A percentile compares a stretch with the other conserved stretches of the same genome.
These are phyloP conservation scores for Atopsyche davidsoni DNA, from an alignment of 1,140 invertebrate genomes.

Conservation along the genomic window DNA sequence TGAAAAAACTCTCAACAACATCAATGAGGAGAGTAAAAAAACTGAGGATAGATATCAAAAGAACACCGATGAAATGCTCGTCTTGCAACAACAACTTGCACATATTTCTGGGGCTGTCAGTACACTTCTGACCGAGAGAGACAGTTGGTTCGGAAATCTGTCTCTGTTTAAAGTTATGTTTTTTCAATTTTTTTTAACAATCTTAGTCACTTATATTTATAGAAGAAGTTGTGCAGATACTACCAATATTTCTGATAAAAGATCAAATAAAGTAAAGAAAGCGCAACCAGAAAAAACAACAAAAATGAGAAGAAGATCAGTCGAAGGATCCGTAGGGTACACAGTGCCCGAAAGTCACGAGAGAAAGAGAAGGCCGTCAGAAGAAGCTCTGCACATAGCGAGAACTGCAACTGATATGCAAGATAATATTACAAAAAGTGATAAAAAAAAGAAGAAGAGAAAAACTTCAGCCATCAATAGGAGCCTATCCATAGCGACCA, in stretches of 20 bases:
- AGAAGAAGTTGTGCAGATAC: slow-evolving; percentile 10
- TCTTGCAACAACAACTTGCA: slow-evolving; percentile 55
- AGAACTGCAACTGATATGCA: slow-evolving; percentile 3
- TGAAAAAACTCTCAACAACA: slow-evolving; percentile 69
- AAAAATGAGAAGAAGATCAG: slow-evolving; percentile 19
- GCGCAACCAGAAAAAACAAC: slow-evolving; percentile 1
- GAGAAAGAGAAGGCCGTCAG: slow-evolving; percentile 14
- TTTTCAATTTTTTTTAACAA: slow-evolving; percentile 38
- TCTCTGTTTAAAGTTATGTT: slow-evolving; percentile 48
- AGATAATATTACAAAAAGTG: slow-evolving; percentile 15
- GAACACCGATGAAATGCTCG: slow-evolving; percentile 56
- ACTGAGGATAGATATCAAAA: slow-evolving; percentile 63
- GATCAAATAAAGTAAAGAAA: neutral
- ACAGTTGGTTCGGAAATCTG: slow-evolving; percentile 55
- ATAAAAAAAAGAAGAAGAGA: slow-evolving; percentile 25
- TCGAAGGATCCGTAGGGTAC: slow-evolving; percentile 8
- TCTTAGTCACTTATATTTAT: slow-evolving; percentile 40
- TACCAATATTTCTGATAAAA: slow-evolving; percentile 28
- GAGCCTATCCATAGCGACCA: slow-evolving; percentile 20
- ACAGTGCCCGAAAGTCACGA: neutral
- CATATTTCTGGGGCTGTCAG: slow-evolving; percentile 52
- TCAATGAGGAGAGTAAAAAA: slow-evolving; percentile 67
- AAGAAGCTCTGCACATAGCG: slow-evolving; percentile 19
- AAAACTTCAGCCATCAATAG: slow-evolving; percentile 19
- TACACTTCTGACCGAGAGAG: slow-evolving; percentile 55